Evolutionary conservation across 2,888 invertebrate genomes (phyloP), one percentile per base, ranked within the genome.

Genomic region (Cordylochernes scorpioides): DNA sequence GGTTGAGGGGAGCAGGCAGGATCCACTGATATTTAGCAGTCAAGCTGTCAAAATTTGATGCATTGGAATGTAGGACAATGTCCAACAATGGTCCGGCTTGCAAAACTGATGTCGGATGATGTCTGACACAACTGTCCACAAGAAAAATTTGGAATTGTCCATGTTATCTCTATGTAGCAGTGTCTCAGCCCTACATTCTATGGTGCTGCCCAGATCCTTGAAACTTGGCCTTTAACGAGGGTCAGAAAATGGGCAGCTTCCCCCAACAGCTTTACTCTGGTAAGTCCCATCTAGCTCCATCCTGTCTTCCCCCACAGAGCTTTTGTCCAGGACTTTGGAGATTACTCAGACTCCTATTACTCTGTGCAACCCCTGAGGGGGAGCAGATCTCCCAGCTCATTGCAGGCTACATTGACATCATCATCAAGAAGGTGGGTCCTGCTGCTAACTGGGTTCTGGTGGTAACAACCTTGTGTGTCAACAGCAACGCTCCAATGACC

Each of bases 401-500:
- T 46, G 80, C 88, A 25, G 97, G 94, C 12, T 99, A 99, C 57
- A 97, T 99, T 49, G 97, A 99, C 57, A 99, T 99, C 51, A 99
- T 99, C 42, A 61, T 99, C 43, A 82, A 88, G 56, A 86, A 84
- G 57, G 68, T 64, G 44, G 32, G 34, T 30, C 19, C n/a, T 8
- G n/a, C n/a, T 8, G 19, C n/a, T 19, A 8, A 19, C n/a, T 19
- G 8, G n/a, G n/a, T 19, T 19, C 8, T 8, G 19, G 8, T 8
- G 19, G n/a, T 19, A 19, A 19, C n/a, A 9, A 9, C 8, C 19
- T 19, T 8, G n/a, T n/a, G n/a, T 8, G 8, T 8, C n/a, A 9
- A 19, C 43, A 66, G 65, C 78, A 88, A 58, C 72, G 82, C 51
- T 77, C 84, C 6, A 78, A 78, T 53, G 94, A 97, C 54, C 88